These are phyloP conservation scores for Coreius guichenoti DNA, from an alignment of 2,797 vertebrate genomes.

Conservation along the genomic window DNA sequence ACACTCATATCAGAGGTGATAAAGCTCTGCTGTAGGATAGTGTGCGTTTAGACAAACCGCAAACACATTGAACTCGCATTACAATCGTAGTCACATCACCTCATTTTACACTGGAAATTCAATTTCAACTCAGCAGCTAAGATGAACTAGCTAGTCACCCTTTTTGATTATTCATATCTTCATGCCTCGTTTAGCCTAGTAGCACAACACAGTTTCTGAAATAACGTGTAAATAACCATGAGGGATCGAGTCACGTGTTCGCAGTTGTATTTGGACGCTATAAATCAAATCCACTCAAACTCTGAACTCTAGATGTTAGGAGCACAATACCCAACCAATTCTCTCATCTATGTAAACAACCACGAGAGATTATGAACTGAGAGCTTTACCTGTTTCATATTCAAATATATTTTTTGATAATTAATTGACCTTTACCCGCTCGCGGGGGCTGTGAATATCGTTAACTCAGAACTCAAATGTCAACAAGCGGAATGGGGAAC, in stretches of 20 bases:
- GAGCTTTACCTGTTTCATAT: conserved; percentile 77
- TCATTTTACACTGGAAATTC: conserved; percentile 24
- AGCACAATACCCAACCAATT: background rate
- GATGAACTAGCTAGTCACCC: background rate
- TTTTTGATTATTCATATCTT: background rate
- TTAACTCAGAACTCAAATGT: conserved; percentile 70
- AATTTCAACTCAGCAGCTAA: conserved; percentile 1
- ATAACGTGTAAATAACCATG: background rate
- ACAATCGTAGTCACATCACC: conserved; percentile 5
- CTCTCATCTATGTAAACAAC: conserved; percentile 24
- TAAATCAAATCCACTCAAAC: background rate
- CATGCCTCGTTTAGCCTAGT: background rate
- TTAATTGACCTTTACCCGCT: conserved; percentile 76
- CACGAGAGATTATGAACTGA: conserved; percentile 69
- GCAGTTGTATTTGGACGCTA: background rate
- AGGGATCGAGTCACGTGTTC: background rate
- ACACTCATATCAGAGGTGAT: background rate
- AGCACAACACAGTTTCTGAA: background rate
- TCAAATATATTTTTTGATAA: conserved; percentile 78
- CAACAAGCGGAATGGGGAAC: conserved; percentile 78
- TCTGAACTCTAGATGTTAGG: background rate
- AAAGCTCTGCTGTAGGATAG: conserved; percentile 6
- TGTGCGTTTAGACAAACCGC: background rate
- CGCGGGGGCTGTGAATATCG: conserved; percentile 28
- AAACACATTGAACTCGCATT: background rate